Conservation (phyloP, 2,888 invertebrate genomes). For the Metalampra italica region DNA sequence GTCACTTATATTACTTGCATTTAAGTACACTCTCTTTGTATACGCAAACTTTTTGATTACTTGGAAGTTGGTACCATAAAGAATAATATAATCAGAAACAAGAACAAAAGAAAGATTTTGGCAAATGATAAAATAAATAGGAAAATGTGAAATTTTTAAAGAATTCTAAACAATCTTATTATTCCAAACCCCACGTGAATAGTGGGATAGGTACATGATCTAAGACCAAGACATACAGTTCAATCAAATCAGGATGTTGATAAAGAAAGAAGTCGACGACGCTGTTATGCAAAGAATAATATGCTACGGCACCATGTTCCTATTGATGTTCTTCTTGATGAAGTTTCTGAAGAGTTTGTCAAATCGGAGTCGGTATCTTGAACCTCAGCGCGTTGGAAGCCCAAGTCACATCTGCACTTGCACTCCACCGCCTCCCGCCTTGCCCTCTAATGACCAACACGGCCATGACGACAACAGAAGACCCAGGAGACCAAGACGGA, state of each 20-base stretch:
- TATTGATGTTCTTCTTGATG: constrained; percentile 34
- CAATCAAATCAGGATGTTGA: constrained; percentile 32
- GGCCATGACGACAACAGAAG: constrained; percentile 18
- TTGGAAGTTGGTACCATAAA: too few species aligned
- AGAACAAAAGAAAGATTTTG: not conserved
- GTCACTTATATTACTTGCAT: too few species aligned
- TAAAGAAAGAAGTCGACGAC: constrained; percentile 35
- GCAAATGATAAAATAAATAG: not conserved
- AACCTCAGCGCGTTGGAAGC: too few species aligned
- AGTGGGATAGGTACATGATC: not conserved
- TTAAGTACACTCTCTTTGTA: too few species aligned
- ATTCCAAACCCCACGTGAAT: not conserved
- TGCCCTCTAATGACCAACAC: not conserved
- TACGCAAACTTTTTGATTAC: too few species aligned
- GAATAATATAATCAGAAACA: not conserved
- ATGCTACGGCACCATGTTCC: constrained; percentile 27
- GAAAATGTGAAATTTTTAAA: constrained; percentile 5
- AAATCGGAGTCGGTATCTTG: constrained; percentile 8
- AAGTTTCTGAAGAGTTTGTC: constrained; percentile 29
- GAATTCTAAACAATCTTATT: constrained; percentile 1
- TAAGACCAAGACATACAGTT: not conserved
- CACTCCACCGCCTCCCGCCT: not conserved
- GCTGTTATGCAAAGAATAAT: constrained; percentile 26
- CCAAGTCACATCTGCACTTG: too few species aligned
- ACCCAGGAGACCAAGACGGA: constrained; percentile 27